Evolutionary conservation across 2,888 invertebrate genomes (phyloP), one percentile per base, ranked within the genome.

Genomic region (Mythimna vitellina): DNA sequence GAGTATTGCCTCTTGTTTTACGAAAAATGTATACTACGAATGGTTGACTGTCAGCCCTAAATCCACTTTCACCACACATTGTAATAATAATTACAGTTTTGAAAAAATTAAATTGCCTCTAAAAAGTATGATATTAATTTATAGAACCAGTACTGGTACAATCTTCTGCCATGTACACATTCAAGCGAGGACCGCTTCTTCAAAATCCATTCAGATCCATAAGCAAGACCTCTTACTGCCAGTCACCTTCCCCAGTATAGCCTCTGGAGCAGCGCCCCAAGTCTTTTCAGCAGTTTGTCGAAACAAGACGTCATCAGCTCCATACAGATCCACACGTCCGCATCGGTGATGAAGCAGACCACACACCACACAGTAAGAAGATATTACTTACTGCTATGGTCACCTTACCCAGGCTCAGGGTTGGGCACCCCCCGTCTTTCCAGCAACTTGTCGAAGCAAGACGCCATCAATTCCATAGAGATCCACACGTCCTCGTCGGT

Each of bases 261-360:
- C 97, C 96, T 99, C 99, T 5, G 99, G 99, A 90, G 99, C 98
- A n/a, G 99, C 84, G 97, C 97, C 78, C 98, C 97, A 54, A 98
- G 96, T 86, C 97, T 96, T 93, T 99, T 99, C 78, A 99, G 96
- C 89, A 99, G 96, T 96, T 99, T 99, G 93, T 99, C 99, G 91
- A 99, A 98, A 95, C 99, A 99, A 29, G 99, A 99, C 20, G 99
- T 98, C 99, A 99, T 99, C 84, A 99, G 97, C 96, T 99, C 99
- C 99, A 99, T 99, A 93, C 99, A 99, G 91, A 99, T 99, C 99
- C 99, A 99, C 0, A 99, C 99, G 93, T 99, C 99, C 1, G 99
- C 98, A 92, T 99, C 99, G 0, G 99, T 99, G 70, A 99, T 99
- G 95, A 99, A 99, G 4, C 10, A 12, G 3, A 0, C 12, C 12